Base-by-base conservation (phyloP, 2,797 vertebrate species). In the Brachyrhaphis roseni region DNA sequence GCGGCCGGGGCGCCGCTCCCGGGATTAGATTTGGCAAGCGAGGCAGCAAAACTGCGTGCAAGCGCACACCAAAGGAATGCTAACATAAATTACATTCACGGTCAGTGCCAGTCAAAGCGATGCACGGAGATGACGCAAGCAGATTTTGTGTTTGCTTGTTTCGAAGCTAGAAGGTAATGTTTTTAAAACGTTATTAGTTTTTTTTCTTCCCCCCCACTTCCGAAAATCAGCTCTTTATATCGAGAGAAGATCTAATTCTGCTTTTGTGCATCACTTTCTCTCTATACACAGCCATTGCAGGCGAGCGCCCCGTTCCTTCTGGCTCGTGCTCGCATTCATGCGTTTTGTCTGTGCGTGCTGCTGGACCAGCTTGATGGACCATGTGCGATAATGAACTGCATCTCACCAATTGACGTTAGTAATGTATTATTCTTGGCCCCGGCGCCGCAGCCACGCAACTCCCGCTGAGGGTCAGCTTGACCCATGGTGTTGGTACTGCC, bases 391-490 rank as follows among this genome's bases (percentile, higher is more conserved):
- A 74, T 79, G 64, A 23, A 59, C 77, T 46, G 76, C 86, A 64
- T 89, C 86, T 84, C 87, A 82, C 84, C 77, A 6, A 49, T 76
- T 92, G 90, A 92, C 86, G 90, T 91, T 89, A 68, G 89, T n/a
- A 66, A 86, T 84, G 84, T 55, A 34, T 74, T 89, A 83, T 84
- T 86, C 88, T 83, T 93, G 92, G 90, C 87, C 49, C 26, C 8
- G 51, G 64, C 84, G 73, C 82, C 74, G 80, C 76, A 78, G 83
- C 82, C 81, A 59, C 80, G 77, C 78, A 59, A 0, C 46, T 81
- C 91, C 81, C 12, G 79, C 88, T 87, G 92, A 71, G 84, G 85
- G 90, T 92, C 88, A 89, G 90, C 91, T 92, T 89, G 86, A 90
- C 90, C 90, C 75, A 0, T 41, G 82, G 70, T 77, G 84, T 41